A percentile compares a stretch with the other conserved stretches of the same genome.
phyloP scores from a whole-genome alignment of 2,113 vertebrate species.

The Pheucticus melanocephalus region DNA sequence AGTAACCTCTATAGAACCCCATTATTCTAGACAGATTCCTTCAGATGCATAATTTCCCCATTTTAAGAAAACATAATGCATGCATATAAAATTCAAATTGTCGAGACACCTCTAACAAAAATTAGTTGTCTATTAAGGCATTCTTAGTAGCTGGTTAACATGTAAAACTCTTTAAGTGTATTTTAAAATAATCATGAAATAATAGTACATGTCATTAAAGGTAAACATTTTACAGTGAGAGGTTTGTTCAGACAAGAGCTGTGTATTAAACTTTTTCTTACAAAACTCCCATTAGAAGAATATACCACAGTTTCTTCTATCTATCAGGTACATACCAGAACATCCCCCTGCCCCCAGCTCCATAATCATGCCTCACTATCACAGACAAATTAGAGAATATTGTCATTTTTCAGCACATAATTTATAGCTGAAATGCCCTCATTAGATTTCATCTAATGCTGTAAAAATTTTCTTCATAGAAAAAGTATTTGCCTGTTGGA shows the following conservation, averaged over 20 bases:
- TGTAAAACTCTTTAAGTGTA: conserved; percentile 82
- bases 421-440: not conserved
- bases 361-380: not conserved
- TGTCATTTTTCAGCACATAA: not conserved
- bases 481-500: not conserved
- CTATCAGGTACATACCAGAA: not conserved
- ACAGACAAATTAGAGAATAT: not conserved
- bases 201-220: conserved; percentile 79
- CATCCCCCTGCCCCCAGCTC: not conserved
- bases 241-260: conserved; percentile 73
- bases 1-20: conserved; percentile 91
- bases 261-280: conserved; percentile 73
- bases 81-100: conserved; percentile 87
- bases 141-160: conserved; percentile 86
- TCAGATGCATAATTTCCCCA: conserved; percentile 87
- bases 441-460: not conserved
- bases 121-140: conserved; percentile 86
- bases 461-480: not conserved
- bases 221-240: conserved; percentile 81
- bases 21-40: conserved; percentile 93
- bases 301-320: not conserved
- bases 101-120: conserved; percentile 85
- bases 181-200: conserved; percentile 86
- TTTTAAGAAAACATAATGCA: conserved; percentile 89
- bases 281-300: conserved; percentile 68